phyloP scores from a whole-genome alignment of 2,797 vertebrate species.

The Ataeniobius toweri region DNA sequence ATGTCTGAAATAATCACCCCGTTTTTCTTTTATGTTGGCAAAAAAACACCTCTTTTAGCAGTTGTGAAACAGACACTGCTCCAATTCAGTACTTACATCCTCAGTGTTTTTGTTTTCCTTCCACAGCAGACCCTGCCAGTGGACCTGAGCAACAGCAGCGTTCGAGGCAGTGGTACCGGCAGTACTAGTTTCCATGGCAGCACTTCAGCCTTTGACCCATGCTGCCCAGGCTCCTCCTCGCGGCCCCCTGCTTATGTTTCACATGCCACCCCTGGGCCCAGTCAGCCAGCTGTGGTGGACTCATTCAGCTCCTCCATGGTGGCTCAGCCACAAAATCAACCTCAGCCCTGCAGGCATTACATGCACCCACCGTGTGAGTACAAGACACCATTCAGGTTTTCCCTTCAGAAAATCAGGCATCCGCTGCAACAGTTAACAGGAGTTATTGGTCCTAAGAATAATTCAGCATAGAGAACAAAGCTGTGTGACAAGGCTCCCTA shows the following conservation, averaged over 20 bases:
- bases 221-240: slow-evolving; percentile 93
- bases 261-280: slow-evolving; percentile 87
- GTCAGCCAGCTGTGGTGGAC: slow-evolving; percentile 87
- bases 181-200: slow-evolving; percentile 89
- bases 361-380: slow-evolving; percentile 83
- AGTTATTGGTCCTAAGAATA: slow-evolving; percentile 65
- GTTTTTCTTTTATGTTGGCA: not conserved
- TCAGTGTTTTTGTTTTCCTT: slow-evolving; percentile 7
- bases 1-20: not conserved
- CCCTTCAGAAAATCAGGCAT: not conserved
- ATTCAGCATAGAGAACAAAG: slow-evolving; percentile 48
- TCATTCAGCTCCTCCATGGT: slow-evolving; percentile 89
- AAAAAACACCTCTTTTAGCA: not conserved
- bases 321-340: slow-evolving; percentile 84
- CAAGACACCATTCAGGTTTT: not conserved
- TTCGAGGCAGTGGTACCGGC: slow-evolving; percentile 86
- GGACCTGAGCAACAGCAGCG: slow-evolving; percentile 92
- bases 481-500: slow-evolving; percentile 37
- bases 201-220: slow-evolving; percentile 95
- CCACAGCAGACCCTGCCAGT: slow-evolving; percentile 93
- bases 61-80: not conserved
- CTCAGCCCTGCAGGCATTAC: slow-evolving; percentile 94
- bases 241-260: slow-evolving; percentile 88
- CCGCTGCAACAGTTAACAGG: slow-evolving; percentile 53
- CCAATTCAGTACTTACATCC: not conserved